Base-by-base conservation (phyloP, 2,888 invertebrate species). In the Drosophila pseudotakahashii region DNA sequence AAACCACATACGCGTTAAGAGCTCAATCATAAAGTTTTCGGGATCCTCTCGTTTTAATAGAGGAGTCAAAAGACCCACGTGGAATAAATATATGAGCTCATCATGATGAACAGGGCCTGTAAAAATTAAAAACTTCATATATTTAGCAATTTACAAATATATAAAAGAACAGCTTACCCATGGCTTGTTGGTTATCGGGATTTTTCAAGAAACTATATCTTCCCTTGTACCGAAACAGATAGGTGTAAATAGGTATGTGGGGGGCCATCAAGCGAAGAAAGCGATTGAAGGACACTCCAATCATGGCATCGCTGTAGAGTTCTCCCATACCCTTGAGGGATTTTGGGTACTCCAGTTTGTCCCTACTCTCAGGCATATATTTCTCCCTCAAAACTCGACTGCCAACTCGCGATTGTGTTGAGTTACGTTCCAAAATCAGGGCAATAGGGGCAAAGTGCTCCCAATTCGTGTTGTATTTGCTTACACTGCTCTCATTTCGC, bases 161-260 rank as follows among this genome's bases (percentile, higher is more conserved):
- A 16, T 7, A 1, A 11, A 0, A 13, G 6, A 5, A 3, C 14
- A 1, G 13, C 14, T 47, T 81, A 94, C 94, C 93, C 57, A 91
- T 90, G 2, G 93, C 93, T 75, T 92, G 91, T 57, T 88, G 81
- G 7, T 61, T 88, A 1, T 73, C 71, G 2, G 91, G 92, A 7
- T 93, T 92, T 66, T 93, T 92, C 54, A 82, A 93, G 80, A 93
- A 92, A 79, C 94, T 94, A 78, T 93, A 93, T 68, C 94, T 92
- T 14, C 95, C 95, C 71, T 94, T 92, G 81, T 94, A 95, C 1
- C 93, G 93, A 76, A 95, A 94, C 59, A 93, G 90, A 83, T 94
- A 94, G 76, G 94, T 94, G 88, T 93, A 95, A 7, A 95, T 94
- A 0, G 92, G 90, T 0, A 93, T 94, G 61, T 93, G 92, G 4